These are phyloP conservation scores for Mellivora capensis DNA, from an alignment of 2,113 vertebrate species.

Conservation along the genomic window DNA sequence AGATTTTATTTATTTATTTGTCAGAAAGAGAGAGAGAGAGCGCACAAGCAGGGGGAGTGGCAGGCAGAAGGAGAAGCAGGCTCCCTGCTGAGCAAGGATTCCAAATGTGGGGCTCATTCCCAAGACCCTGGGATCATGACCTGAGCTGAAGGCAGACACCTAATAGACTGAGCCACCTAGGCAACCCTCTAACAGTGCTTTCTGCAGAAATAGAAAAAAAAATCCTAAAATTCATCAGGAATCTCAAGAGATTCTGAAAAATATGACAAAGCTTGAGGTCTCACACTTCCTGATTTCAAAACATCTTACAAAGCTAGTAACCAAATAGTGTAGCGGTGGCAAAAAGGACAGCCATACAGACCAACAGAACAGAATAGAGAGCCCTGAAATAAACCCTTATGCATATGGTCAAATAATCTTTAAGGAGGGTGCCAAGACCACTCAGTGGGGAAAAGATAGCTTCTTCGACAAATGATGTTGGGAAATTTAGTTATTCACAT, in stretches of 20 bases:
- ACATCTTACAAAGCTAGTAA: neutral
- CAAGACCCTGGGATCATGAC: too few species aligned
- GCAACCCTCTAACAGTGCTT: neutral
- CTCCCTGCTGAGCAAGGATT: too few species aligned
- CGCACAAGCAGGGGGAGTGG: too few species aligned
- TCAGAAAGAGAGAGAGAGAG: too few species aligned
- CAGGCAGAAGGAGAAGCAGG: too few species aligned
- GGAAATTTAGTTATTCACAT: neutral
- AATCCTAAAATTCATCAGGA: neutral
- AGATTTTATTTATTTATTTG: too few species aligned
- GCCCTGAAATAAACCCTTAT: neutral
- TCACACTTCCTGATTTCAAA: neutral
- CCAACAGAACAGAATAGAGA: neutral
- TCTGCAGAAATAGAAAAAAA: neutral
- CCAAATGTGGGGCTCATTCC: too few species aligned
- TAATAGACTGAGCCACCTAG: too few species aligned
- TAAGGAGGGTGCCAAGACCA: neutral
- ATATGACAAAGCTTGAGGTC: neutral
- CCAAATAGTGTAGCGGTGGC: neutral
- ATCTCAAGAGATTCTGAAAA: neutral
- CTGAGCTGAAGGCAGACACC: too few species aligned
- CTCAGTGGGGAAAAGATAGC: neutral
- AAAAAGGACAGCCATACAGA: neutral
- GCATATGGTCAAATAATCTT: neutral
- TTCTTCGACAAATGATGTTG: neutral